These are phyloP conservation scores for Montipora efflorescens DNA, from an alignment of 64 coral and sea anemone species.

Conservation along the genomic window DNA sequence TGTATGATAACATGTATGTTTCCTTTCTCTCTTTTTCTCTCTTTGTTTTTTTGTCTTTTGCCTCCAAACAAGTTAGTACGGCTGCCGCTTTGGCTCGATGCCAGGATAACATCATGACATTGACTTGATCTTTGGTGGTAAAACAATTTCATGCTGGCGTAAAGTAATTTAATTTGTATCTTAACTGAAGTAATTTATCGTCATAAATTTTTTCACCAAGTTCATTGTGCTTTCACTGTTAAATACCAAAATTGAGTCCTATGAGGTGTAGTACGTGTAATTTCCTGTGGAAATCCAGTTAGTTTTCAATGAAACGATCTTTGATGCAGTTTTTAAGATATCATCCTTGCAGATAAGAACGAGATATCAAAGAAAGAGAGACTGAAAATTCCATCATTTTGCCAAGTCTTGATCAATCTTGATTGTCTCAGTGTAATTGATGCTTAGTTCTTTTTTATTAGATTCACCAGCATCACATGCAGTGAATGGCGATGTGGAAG, in stretches of 20 bases:
- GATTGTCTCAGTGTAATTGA: neutral
- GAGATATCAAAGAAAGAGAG: neutral
- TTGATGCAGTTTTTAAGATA: neutral
- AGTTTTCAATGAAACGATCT: neutral
- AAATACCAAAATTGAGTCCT: too few relatives aligned
- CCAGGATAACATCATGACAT: conserved; percentile 52
- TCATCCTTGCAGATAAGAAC: neutral
- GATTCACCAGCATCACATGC: conserved; percentile 34
- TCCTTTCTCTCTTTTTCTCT: conserved; percentile 93
- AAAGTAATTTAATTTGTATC: conserved; percentile 14
- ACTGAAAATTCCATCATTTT: neutral
- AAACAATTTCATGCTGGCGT: conserved; percentile 34
- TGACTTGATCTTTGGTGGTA: conserved; percentile 62
- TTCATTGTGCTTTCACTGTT: neutral
- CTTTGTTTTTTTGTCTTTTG: conserved; percentile 96
- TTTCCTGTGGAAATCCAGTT: neutral
- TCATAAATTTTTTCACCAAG: neutral
- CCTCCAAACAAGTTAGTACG: conserved; percentile 57
- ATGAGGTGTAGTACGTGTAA: neutral
- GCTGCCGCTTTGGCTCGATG: conserved; percentile 50
- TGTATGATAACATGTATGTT: conserved; percentile 86
- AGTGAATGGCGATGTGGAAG: conserved; percentile 82
- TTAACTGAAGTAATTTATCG: neutral
- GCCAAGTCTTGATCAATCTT: neutral
- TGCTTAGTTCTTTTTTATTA: neutral